Evolutionary conservation across 2,888 invertebrate genomes (phyloP).

Genomic region (Drosophila algonquin): DNA sequence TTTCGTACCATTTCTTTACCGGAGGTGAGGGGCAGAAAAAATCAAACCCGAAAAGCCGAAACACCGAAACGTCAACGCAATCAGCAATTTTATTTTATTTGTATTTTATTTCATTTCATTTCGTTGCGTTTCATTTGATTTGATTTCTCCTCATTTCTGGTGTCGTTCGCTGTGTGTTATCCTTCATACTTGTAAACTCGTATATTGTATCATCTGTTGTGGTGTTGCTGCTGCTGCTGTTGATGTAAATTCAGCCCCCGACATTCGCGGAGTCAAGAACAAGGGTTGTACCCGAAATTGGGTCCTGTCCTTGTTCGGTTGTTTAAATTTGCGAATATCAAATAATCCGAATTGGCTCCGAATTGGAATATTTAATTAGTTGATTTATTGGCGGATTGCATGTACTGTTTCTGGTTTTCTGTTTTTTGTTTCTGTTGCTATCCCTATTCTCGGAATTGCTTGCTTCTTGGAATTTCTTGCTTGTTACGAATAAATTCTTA

Average conservation of each 20-base stretch:
- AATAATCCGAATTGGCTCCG: conserved; percentile 43
- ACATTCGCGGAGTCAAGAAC: conserved; percentile 55
- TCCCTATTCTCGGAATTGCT: conserved; percentile 23
- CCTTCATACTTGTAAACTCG: conserved; percentile 16
- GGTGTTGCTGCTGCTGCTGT: conserved; percentile 29
- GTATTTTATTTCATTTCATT: conserved; percentile 36
- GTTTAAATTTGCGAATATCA: conserved; percentile 68
- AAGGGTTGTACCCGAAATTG: conserved; percentile 33
- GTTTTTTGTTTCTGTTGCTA: conserved; percentile 14
- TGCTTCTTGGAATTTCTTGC: conserved; percentile 21
- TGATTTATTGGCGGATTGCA: conserved; percentile 54
- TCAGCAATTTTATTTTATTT: conserved; percentile 51
- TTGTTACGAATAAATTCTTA: conserved; percentile 6
- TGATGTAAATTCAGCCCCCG: conserved; percentile 58
- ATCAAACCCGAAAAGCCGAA: conserved; percentile 19
- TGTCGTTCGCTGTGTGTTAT: conserved; percentile 64
- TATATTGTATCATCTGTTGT: conserved; percentile 17
- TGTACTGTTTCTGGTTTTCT: conserved; percentile 4
- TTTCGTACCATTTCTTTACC: conserved; percentile 61
- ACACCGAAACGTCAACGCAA: conserved; percentile 57
- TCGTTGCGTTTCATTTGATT: conserved; percentile 52
- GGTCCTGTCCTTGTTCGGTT: conserved; percentile 31
- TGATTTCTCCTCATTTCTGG: conserved; percentile 44
- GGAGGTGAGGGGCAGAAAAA: conserved; percentile 17
- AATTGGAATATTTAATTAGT: conserved; percentile 72